Base-by-base conservation (phyloP, 2,888 invertebrate genomes). In the Seira sanloemensis region DNA sequence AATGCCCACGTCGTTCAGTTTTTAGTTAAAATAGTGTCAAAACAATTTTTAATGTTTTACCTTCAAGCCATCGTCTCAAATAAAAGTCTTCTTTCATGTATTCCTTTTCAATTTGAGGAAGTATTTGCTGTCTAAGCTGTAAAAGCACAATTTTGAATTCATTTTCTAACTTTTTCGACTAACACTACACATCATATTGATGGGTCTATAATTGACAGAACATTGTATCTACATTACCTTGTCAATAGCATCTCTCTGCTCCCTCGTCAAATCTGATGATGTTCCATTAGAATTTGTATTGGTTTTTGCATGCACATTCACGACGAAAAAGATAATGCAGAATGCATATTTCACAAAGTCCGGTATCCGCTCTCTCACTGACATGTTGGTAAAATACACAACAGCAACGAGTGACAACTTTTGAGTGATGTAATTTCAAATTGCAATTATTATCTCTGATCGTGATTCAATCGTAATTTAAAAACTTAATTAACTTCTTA, bases 71-170 rank as follows among this genome's bases (percentile, higher is more conserved):
- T 1, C 78, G 27, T 16, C 19, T 65, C 1, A 78, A 50, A 24
- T 65, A 78, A 19, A 72, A 78, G 46, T 78, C 78, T 54, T 37
- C 25, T 27, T 78, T 78, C 78, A 71, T 78, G 18, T 62, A 69
- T 0, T 71, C 78, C 16, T 72, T 58, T 1, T 78, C 72, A 2
- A 72, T 27, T 26, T 72, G 62, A 1, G 37, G 78, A 18, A 27
- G 2, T 2, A 78, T 65, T 72, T 72, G 78, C n/a, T 58, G 16
- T 25, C 18, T 78, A 4, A 78, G 71, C 78, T 78, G 5, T 58
- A 54, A 7, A 37, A 37, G n/a, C n/a, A 37, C 5, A 37, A 37
- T 37, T 37, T 37, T n/a, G n/a, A n/a, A n/a, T n/a, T n/a, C n/a
- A n/a, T n/a, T n/a, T n/a, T n/a, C n/a, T n/a, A n/a, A n/a, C n/a